These are phyloP conservation scores for Lucilia cuprina DNA, from an alignment of 1,140 invertebrate genomes.

Conservation along the genomic window DNA sequence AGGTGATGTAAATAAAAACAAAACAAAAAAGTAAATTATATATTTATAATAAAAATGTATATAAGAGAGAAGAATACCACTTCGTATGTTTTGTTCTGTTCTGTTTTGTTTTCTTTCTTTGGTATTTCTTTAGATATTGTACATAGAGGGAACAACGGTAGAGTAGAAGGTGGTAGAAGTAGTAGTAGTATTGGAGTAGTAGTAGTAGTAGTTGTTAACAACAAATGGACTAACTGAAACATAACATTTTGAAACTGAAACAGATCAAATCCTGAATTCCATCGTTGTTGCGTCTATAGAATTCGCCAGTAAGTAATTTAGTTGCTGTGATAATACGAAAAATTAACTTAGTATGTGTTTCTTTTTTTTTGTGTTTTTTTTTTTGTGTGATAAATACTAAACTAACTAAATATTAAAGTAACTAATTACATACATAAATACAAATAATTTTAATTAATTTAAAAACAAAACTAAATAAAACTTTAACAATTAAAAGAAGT, in stretches of 20 bases:
- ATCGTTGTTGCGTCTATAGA: conserved; percentile 39
- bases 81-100: conserved; percentile 17
- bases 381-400: background rate
- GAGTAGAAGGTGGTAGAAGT: conserved; percentile 5
- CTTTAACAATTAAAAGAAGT: no score
- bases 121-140: background rate
- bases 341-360: conserved; percentile 38
- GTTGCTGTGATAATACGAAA: conserved; percentile 41
- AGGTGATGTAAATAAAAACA: background rate
- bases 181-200: conserved; percentile 7
- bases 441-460: no score
- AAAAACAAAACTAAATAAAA: no score
- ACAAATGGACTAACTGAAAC: conserved; percentile 29
- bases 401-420: no score
- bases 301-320: conserved; percentile 40
- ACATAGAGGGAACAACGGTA: background rate
- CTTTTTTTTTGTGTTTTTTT: background rate
- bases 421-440: no score
- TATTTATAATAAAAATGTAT: background rate
- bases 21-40: background rate
- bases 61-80: background rate
- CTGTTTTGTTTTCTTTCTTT: background rate
- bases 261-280: conserved; percentile 39
- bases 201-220: conserved; percentile 2
- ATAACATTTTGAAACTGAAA: conserved; percentile 26